Base-by-base conservation (phyloP, 1,140 invertebrate genomes). In the Sitophilus oryzae region DNA sequence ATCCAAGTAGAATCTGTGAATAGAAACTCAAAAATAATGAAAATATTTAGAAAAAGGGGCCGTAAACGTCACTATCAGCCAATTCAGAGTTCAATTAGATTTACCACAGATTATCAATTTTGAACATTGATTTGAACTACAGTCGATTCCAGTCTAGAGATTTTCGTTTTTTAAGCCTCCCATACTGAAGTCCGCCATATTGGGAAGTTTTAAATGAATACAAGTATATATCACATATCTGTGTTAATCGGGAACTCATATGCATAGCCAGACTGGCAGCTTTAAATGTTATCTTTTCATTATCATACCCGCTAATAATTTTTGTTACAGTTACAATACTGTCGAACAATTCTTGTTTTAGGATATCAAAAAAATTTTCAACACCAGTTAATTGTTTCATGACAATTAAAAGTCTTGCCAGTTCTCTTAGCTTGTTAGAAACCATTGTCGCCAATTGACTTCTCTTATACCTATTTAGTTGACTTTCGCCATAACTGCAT, bases 181-280 rank as follows among this genome's bases (percentile, higher is more conserved):
- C n/a, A n/a, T n/a, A n/a, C n/a, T n/a, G n/a, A n/a, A n/a, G n/a
- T n/a, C n/a, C n/a, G n/a, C n/a, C n/a, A n/a, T n/a, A n/a, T n/a
- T n/a, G n/a, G n/a, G n/a, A n/a, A n/a, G n/a, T n/a, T n/a, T n/a
- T n/a, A n/a, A n/a, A n/a, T n/a, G n/a, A n/a, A n/a, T n/a, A n/a
- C n/a, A n/a, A n/a, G n/a, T n/a, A n/a, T n/a, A n/a, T n/a, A 42
- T 60, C 49, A 50, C 58, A 62, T 35, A 60, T 30, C 19, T 47
- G 30, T 22, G 48, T 56, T 43, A 64, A 44, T 34, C 35, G 43
- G 23, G 58, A 57, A 14, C 49, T 37, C 42, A 62, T 52, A 55
- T 63, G 61, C n/a, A 61, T 16, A 10, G 62, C 53, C 38, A 64
- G 49, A 40, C 58, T 58, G n/a, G 62, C 36, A 11, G 62, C 38